phyloP scores from a whole-genome alignment of 64 coral and sea anemone genomes.

The Actinia equina region DNA sequence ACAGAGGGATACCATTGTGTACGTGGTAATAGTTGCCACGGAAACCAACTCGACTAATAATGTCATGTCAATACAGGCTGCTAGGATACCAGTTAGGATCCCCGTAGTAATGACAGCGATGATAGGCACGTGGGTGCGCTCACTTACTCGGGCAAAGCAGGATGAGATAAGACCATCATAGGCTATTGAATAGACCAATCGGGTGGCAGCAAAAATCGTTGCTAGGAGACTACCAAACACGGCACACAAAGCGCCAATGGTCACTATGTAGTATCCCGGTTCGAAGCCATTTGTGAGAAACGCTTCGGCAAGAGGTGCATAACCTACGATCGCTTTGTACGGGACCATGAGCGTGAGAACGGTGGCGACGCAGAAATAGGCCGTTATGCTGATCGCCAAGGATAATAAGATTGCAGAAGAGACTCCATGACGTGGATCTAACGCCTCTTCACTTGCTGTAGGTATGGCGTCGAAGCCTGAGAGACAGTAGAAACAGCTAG shows the following conservation, averaged over 20 bases:
- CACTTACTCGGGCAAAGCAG: conserved; percentile 41
- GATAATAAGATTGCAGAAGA: conserved; percentile 48
- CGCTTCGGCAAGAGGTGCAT: conserved; percentile 64
- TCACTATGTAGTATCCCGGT: conserved; percentile 66
- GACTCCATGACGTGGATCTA: conserved; percentile 24
- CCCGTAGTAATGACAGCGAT: conserved; percentile 40
- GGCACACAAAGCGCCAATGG: conserved; percentile 52
- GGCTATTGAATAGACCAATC: conserved; percentile 64
- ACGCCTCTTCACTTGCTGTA: conserved; percentile 65
- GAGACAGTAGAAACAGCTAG: conserved; percentile 61
- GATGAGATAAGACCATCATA: conserved; percentile 60
- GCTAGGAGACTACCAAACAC: conserved; percentile 53
- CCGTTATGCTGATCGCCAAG: conserved; percentile 37
- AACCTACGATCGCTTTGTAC: conserved; percentile 38
- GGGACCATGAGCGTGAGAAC: conserved; percentile 83
- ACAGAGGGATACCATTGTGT: conserved; percentile 57
- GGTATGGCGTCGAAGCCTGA: conserved; percentile 63
- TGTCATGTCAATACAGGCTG: conserved; percentile 36
- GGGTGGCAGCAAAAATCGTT: conserved; percentile 31
- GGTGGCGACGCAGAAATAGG: conserved; percentile 46
- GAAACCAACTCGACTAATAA: conserved; percentile 59
- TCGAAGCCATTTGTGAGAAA: conserved; percentile 43
- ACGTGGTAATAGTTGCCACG: conserved; percentile 41
- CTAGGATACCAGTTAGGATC: conserved; percentile 9
- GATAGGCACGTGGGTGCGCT: conserved; percentile 39